Percentiles rank a stretch among this genome's conserved stretches.
Conservation (phyloP, 2,888 invertebrate genomes). For the Phalera bucephala region DNA sequence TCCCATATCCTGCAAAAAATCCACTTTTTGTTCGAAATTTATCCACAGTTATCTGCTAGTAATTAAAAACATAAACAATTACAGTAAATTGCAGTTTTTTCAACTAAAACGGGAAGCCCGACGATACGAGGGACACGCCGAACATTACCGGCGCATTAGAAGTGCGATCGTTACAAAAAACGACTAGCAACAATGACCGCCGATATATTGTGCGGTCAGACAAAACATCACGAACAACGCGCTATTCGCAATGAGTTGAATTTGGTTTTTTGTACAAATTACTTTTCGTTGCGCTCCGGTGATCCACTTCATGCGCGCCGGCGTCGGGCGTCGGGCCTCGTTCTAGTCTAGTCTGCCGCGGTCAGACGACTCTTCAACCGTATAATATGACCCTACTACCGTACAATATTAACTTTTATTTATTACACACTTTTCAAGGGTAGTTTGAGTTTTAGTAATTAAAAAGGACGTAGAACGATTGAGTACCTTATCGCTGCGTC, state of each 20-base stretch:
- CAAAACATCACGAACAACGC: constrained; percentile 79
- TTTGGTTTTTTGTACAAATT: constrained; percentile 81
- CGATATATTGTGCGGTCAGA: constrained; percentile 81
- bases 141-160: constrained; percentile 73
- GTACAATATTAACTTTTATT: too few species aligned
- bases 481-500: constrained; percentile 51
- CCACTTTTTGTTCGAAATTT: constrained; percentile 52
- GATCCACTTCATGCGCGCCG: constrained; percentile 69
- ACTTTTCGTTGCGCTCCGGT: constrained; percentile 81
- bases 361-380: constrained; percentile 45
- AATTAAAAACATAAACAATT: constrained; percentile 25
- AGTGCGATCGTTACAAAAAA: constrained; percentile 65
- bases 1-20: constrained; percentile 69
- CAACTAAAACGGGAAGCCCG: constrained; percentile 51
- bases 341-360: constrained; percentile 44
- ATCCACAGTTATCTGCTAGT: constrained; percentile 21
- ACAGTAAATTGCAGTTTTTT: constrained; percentile 39
- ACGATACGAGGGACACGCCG: constrained; percentile 54
- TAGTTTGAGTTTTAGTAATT: constrained; percentile 29
- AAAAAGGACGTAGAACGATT: constrained; percentile 28
- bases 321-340: constrained; percentile 51
- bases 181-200: constrained; percentile 76
- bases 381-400: constrained; percentile 31
- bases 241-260: constrained; percentile 79
- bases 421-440: too few species aligned